Conservation (phyloP, 2,888 invertebrate species). For the Ichneumoninae sp. region DNA sequence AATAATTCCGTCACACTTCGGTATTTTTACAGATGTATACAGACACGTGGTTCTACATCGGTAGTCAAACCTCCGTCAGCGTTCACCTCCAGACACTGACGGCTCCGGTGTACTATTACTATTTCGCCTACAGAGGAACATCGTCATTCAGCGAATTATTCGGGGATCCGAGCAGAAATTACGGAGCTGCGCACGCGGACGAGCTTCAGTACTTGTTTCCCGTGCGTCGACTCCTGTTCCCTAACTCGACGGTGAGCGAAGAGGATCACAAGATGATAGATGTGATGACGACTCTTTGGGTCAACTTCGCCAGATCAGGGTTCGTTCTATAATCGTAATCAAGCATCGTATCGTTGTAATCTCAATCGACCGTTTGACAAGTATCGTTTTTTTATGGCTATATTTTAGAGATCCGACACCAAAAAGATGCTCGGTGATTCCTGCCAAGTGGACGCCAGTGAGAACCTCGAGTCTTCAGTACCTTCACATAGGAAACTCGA, state of each 20-base stretch:
- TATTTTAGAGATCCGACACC: conserved; percentile 89
- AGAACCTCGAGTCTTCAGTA: conserved; percentile 86
- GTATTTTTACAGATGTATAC: conserved; percentile 87
- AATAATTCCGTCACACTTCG: background rate
- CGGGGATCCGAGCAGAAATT: conserved; percentile 88
- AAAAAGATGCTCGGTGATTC: conserved; percentile 82
- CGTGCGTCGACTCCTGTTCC: conserved; percentile 87
- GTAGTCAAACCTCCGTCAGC: conserved; percentile 88
- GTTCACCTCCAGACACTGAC: conserved; percentile 83
- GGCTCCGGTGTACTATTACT: conserved; percentile 88
- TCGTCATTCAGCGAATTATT: conserved; percentile 90
- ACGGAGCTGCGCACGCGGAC: conserved; percentile 93
- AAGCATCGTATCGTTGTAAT: background rate
- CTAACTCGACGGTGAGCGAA: conserved; percentile 86
- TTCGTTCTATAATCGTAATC: conserved; percentile 75
- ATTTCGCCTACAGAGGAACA: conserved; percentile 88
- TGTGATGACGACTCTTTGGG: conserved; percentile 89
- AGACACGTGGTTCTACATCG: conserved; percentile 90
- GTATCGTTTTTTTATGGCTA: background rate
- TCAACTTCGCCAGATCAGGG: conserved; percentile 91
- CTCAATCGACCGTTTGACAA: background rate
- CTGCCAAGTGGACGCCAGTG: conserved; percentile 87
- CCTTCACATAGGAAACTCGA: conserved; percentile 84
- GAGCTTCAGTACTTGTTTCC: conserved; percentile 93
- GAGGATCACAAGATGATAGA: conserved; percentile 88